A percentile compares a stretch with the other conserved stretches of the same genome.
Conservation (phyloP, 2,888 invertebrate genomes). For the Arctia plantaginis region DNA sequence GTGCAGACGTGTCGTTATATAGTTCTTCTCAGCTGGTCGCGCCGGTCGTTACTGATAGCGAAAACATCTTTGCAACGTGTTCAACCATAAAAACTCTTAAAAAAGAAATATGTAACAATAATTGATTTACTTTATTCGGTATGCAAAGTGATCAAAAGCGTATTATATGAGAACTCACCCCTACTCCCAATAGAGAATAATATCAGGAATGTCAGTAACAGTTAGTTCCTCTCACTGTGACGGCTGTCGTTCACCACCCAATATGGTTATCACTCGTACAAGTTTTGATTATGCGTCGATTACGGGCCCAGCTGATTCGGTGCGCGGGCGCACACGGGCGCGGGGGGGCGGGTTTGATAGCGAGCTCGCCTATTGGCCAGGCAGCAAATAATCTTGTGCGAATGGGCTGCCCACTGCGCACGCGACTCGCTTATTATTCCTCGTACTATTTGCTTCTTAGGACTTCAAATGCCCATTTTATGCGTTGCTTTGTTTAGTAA, state of each 20-base stretch:
- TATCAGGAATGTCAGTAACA: slow-evolving; percentile 16
- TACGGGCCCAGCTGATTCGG: slow-evolving; percentile 63
- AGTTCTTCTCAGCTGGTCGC: slow-evolving; percentile 20
- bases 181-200: not conserved
- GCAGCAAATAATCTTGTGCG: slow-evolving; percentile 62
- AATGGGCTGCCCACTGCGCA: slow-evolving; percentile 67
- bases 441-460: slow-evolving; percentile 47
- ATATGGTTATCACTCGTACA: slow-evolving; percentile 65
- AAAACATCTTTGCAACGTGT: slow-evolving; percentile 18
- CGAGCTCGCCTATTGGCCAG: slow-evolving; percentile 58
- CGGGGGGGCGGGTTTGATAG: slow-evolving; percentile 36
- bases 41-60: slow-evolving; percentile 13
- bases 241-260: slow-evolving; percentile 48
- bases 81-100: not conserved
- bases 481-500: slow-evolving; percentile 28
- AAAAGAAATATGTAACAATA: not conserved
- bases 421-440: slow-evolving; percentile 57
- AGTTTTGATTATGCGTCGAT: slow-evolving; percentile 67
- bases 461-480: slow-evolving; percentile 45
- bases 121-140: not conserved
- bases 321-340: slow-evolving; percentile 31
- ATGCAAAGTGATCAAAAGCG: slow-evolving; percentile 1
- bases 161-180: slow-evolving; percentile 8
- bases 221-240: slow-evolving; percentile 49
- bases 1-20: slow-evolving; percentile 7